These are phyloP conservation scores for Azemiops feae DNA, from an alignment of 2,113 vertebrate species.

Conservation along the genomic window DNA sequence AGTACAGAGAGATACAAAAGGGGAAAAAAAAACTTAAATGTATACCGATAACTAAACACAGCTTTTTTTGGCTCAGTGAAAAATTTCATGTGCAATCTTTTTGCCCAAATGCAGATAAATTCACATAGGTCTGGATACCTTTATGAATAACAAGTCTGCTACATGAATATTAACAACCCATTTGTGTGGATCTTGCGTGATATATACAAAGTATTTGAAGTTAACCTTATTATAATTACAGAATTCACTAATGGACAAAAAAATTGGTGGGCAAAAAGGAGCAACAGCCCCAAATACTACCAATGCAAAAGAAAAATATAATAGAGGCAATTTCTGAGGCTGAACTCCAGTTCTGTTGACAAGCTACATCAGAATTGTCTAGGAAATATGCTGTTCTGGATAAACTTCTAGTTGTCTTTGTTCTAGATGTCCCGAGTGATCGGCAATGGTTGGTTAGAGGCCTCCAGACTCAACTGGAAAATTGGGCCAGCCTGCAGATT, in stretches of 20 bases:
- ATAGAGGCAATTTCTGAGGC: background rate
- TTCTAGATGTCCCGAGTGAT: conserved; percentile 23
- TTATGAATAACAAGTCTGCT: background rate
- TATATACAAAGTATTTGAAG: background rate
- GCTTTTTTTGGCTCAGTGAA: background rate
- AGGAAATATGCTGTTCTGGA: background rate
- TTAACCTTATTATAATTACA: background rate
- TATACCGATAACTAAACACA: background rate
- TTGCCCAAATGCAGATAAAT: background rate
- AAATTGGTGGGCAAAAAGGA: background rate
- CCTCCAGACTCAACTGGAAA: conserved; percentile 51
- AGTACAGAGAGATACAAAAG: background rate
- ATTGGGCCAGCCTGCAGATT: accelerated
- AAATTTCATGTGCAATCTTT: background rate
- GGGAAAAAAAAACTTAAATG: background rate
- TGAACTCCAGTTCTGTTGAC: background rate
- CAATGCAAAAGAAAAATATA: background rate
- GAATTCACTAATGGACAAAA: background rate
- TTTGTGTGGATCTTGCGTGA: background rate
- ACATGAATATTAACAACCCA: background rate
- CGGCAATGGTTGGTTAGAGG: conserved; percentile 13
- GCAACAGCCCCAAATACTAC: background rate
- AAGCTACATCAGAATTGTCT: background rate
- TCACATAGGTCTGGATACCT: background rate
- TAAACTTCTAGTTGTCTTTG: accelerated